Percentiles rank a stretch among this genome's conserved stretches.
Evolutionary conservation across 1,140 invertebrate species (phyloP).

Genomic region (Philaenus spumarius): DNA sequence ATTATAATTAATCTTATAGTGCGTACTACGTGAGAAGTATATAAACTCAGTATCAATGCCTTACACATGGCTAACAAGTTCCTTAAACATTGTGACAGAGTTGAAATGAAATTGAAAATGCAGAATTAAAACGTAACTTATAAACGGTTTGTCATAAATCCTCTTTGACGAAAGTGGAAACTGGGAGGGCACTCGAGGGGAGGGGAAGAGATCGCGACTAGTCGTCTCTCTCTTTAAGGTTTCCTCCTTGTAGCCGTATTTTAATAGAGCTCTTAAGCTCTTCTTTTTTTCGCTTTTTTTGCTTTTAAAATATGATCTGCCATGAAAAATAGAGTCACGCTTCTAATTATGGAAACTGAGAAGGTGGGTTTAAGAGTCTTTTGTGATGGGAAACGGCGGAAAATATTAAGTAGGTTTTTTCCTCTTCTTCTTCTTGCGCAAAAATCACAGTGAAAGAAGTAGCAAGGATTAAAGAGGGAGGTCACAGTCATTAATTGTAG

Average conservation of each 20-base stretch:
- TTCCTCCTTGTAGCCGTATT: slow-evolving; percentile 7
- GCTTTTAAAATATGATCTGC: slow-evolving; percentile 24
- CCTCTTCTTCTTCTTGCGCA: neutral
- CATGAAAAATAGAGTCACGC: slow-evolving; percentile 24
- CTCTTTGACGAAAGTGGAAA: slow-evolving; percentile 7
- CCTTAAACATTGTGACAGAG: no score
- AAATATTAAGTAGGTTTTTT: slow-evolving; percentile 23
- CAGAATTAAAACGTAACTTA: no score
- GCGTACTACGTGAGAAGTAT: no score
- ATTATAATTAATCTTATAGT: no score
- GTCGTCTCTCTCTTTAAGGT: neutral
- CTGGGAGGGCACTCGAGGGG: no score
- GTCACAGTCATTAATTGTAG: slow-evolving; percentile 20
- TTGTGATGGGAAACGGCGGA: slow-evolving; percentile 22
- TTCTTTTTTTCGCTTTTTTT: no score
- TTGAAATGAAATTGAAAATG: no score
- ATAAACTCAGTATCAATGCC: no score
- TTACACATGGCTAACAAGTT: no score
- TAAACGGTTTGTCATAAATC: neutral
- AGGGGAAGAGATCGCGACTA: no score
- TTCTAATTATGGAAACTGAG: slow-evolving; percentile 23
- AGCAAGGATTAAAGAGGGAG: slow-evolving; percentile 1
- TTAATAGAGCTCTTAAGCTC: slow-evolving; percentile 23
- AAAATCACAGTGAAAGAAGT: neutral
- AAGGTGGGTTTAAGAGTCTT: slow-evolving; percentile 23